Evolutionary conservation across 2,113 vertebrate genomes (phyloP).

Genomic region (Osmerus mordax): DNA sequence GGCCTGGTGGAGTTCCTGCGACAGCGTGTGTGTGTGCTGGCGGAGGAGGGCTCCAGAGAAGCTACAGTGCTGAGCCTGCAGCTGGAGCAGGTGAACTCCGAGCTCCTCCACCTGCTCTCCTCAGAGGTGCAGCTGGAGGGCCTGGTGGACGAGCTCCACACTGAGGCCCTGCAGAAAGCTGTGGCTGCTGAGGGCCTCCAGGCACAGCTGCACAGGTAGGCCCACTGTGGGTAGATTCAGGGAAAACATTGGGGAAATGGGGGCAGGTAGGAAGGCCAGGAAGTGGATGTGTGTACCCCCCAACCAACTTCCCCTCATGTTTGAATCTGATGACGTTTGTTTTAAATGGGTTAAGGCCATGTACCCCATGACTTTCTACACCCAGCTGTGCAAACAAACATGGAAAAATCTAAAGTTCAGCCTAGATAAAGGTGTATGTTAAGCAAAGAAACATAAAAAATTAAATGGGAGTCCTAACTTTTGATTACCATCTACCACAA

Average conservation of each 20-base stretch:
- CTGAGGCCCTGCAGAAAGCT: conserved; percentile 37
- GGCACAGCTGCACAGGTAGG: conserved; percentile 55
- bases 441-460: conserved; percentile 24
- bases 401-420: neutral
- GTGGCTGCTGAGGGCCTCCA: conserved; percentile 43
- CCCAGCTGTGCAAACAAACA: conserved; percentile 31
- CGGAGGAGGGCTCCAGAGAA: conserved; percentile 48
- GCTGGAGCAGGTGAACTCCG: conserved; percentile 58
- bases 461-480: conserved; percentile 1
- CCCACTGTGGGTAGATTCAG: neutral
- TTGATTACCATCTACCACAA: conserved; percentile 22
- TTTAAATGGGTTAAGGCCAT: conserved; percentile 2
- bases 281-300: neutral
- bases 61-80: conserved; percentile 52
- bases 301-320: neutral
- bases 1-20: conserved; percentile 51
- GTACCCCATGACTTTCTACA: conserved; percentile 21
- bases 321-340: conserved; percentile 5
- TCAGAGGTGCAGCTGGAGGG: conserved; percentile 51
- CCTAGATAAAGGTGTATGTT: conserved; percentile 19
- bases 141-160: conserved; percentile 67
- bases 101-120: conserved; percentile 58
- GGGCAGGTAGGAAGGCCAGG: neutral
- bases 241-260: conserved; percentile 13
- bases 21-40: conserved; percentile 44